phyloP scores from a whole-genome alignment of 2,888 invertebrate genomes.

The Agonum fuliginosum region DNA sequence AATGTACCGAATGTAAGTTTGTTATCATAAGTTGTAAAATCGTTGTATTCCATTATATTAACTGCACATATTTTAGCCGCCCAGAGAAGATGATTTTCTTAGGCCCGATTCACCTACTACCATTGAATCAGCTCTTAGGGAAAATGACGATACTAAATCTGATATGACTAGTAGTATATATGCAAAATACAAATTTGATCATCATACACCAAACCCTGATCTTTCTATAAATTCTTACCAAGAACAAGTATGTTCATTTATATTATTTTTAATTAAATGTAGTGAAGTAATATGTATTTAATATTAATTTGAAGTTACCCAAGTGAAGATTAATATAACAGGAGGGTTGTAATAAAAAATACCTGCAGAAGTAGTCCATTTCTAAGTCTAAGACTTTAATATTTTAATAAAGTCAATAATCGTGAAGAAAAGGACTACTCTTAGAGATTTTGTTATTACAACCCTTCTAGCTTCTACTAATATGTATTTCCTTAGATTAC shows the following conservation, averaged over 20 bases:
- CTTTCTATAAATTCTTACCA: slow-evolving; percentile 40
- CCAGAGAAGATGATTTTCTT: slow-evolving; percentile 37
- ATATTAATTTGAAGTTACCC: no score
- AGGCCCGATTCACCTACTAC: slow-evolving; percentile 51
- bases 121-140: neutral
- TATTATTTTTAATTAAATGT: neutral
- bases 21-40: neutral
- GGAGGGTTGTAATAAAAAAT: neutral
- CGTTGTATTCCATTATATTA: neutral
- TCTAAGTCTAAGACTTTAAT: no score
- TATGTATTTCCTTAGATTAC: slow-evolving; percentile 79
- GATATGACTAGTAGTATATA: slow-evolving; percentile 34
- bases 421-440: no score
- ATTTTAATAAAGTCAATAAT: no score
- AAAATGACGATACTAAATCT: slow-evolving; percentile 15
- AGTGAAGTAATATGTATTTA: neutral
- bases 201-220: neutral
- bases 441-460: no score
- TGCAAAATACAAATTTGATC: slow-evolving; percentile 47
- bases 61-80: neutral
- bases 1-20: slow-evolving; percentile 2
- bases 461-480: no score
- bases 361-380: neutral
- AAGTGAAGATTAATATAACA: neutral
- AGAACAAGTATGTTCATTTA: slow-evolving; percentile 51